A percentile compares a stretch with the other conserved stretches of the same genome.
Conservation (phyloP, 2,888 invertebrate genomes). For the Caenorhabditis zanzibari region DNA sequence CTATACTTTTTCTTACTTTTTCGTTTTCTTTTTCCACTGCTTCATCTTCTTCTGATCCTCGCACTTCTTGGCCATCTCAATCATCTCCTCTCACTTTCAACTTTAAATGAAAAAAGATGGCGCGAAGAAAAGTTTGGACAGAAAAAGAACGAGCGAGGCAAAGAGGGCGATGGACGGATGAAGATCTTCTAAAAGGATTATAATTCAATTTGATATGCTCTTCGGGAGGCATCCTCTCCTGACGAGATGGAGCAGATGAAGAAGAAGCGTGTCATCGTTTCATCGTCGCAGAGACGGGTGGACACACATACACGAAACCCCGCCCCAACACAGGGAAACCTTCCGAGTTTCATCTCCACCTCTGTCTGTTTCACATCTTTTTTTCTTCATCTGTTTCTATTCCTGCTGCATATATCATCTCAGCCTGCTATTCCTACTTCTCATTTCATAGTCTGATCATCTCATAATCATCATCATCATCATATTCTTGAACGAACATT, state of each 20-base stretch:
- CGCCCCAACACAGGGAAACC: conserved; percentile 62
- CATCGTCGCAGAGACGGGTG: conserved; percentile 54
- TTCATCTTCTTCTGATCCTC: conserved; percentile 14
- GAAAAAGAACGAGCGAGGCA: conserved; percentile 23
- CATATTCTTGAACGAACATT: conserved; percentile 13
- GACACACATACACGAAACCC: conserved; percentile 43
- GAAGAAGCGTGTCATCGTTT: conserved; percentile 51
- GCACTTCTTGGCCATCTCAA: conserved; percentile 22
- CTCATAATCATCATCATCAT: conserved; percentile 37
- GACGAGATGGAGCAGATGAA: conserved; percentile 40
- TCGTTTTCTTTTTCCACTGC: neutral
- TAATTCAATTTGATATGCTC: conserved; percentile 66
- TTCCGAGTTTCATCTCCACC: conserved; percentile 61
- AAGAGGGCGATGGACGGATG: conserved; percentile 51
- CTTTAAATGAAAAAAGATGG: conserved; percentile 49
- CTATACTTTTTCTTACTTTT: conserved; percentile 1
- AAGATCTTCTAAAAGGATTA: conserved; percentile 68
- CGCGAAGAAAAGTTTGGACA: conserved; percentile 41
- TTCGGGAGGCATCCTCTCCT: conserved; percentile 63
- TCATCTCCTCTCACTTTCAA: conserved; percentile 35
- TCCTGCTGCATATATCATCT: conserved; percentile 6
- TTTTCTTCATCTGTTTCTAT: conserved; percentile 18
- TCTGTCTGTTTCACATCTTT: conserved; percentile 58
- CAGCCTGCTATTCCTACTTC: neutral
- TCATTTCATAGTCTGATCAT: conserved; percentile 14